Evolutionary conservation across 2,113 vertebrate species (phyloP).

Genomic region (Trogon surrucura): DNA sequence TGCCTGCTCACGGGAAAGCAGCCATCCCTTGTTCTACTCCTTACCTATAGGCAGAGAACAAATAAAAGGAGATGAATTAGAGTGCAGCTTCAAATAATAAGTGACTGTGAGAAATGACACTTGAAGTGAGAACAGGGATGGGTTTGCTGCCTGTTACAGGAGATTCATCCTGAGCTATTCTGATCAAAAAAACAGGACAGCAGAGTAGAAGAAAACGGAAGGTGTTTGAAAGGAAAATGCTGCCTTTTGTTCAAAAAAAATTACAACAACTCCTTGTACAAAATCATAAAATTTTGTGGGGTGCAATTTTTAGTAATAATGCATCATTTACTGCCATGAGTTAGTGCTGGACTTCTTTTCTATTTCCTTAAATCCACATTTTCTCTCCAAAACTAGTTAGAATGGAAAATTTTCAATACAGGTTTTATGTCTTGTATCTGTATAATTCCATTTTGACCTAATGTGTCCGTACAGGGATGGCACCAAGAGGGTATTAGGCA

Average conservation of each 20-base stretch:
- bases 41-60: background rate
- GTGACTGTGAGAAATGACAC: background rate
- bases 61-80: background rate
- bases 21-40: background rate
- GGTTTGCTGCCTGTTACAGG: background rate
- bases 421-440: background rate
- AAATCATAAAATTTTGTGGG: background rate
- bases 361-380: background rate
- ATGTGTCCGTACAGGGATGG: background rate
- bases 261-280: background rate
- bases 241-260: background rate
- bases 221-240: background rate
- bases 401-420: background rate
- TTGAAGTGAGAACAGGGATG: background rate
- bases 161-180: background rate
- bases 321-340: background rate
- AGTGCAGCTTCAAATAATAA: background rate
- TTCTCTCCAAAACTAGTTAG: background rate
- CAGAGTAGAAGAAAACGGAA: background rate
- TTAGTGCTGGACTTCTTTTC: background rate
- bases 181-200: background rate
- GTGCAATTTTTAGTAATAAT: background rate
- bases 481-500: constrained; percentile 18
- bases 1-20: background rate
- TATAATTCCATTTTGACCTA: constrained; percentile 28